Base-by-base conservation (phyloP, 2,797 vertebrate genomes). In the Artibeus lituratus region DNA sequence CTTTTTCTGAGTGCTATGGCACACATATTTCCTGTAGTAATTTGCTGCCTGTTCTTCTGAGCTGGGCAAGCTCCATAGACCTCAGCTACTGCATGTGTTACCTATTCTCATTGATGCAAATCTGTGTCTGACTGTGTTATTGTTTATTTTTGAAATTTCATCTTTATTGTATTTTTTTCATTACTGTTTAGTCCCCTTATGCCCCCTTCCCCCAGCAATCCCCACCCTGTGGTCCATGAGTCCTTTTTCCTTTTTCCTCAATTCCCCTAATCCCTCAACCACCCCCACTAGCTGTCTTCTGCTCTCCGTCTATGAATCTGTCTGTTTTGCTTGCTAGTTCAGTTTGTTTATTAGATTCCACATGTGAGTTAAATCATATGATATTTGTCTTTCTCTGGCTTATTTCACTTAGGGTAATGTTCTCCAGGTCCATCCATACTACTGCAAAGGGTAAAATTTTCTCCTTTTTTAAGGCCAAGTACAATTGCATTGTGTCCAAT, bases 1-100 rank as follows among this genome's bases (percentile, higher is more conserved):
- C 22, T 70, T 18, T 85, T 86, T 74, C 59, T 74, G 82, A 90
- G 8, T 73, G 15, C 73, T 78, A 7, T 6, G 0, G n/a, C 80
- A 91, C 69, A 22, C 74, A 92, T 95, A 86, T 94, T 94, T 95
- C 88, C 91, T 94, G 69, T 26, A 96, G 44, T 53, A 80, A 39
- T 37, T 39, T 49, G 35, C 47, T 49, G 19, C n/a, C 62, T 72
- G 65, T 62, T 90, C 62, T 88, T 21, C 19, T 11, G 26, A 83
- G 62, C 62, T 55, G 12, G 72, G 74, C 85, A 74, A 44, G 15
- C 42, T n/a, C 22, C 5, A 37, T 35, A 70, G 62, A 93, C 85
- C 72, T 87, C 51, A 83, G 53, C 49, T 65, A 12, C 26, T 53
- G 11, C 5, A 1, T 24, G 42, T 19, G 62, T 26, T 62, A 7